Evolutionary conservation across 2,797 vertebrate species (phyloP).

Genomic region (Megalops cyprinoides): DNA sequence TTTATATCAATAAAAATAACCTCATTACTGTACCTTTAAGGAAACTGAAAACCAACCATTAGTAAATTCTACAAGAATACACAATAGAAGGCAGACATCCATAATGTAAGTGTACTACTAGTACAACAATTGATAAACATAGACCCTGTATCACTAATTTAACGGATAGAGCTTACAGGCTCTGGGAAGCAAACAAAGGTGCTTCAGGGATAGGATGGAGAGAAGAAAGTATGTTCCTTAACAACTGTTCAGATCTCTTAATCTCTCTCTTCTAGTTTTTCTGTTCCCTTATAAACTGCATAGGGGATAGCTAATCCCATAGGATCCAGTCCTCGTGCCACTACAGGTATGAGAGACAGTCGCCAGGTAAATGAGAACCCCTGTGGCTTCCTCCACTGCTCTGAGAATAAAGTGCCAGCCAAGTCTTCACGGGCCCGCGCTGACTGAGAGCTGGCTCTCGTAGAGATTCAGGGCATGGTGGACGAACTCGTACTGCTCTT

Average conservation of each 20-base stretch:
- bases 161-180: slow-evolving; percentile 22
- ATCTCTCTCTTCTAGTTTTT: slow-evolving; percentile 52
- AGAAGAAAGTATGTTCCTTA: slow-evolving; percentile 63
- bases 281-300: slow-evolving; percentile 40
- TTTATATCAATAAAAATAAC: neutral
- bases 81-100: slow-evolving; percentile 35
- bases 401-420: neutral
- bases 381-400: slow-evolving; percentile 39
- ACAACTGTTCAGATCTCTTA: slow-evolving; percentile 56
- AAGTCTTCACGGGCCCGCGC: slow-evolving; percentile 79
- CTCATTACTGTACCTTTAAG: slow-evolving; percentile 45
- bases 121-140: slow-evolving; percentile 27
- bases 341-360: slow-evolving; percentile 54
- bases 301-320: slow-evolving; percentile 40
- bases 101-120: slow-evolving; percentile 24
- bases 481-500: slow-evolving; percentile 96
- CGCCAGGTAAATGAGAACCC: slow-evolving; percentile 60
- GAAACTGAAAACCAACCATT: slow-evolving; percentile 20
- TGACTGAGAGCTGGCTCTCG: slow-evolving; percentile 81
- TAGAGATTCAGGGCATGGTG: slow-evolving; percentile 91
- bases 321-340: slow-evolving; percentile 54
- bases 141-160: slow-evolving; percentile 23
- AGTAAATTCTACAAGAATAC: slow-evolving; percentile 22
- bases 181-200: slow-evolving; percentile 33
- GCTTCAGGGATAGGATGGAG: slow-evolving; percentile 30